Evolutionary conservation across 2,888 invertebrate genomes (phyloP), one percentile per base, ranked within the genome.

Genomic region (Laspeyria flexula): DNA sequence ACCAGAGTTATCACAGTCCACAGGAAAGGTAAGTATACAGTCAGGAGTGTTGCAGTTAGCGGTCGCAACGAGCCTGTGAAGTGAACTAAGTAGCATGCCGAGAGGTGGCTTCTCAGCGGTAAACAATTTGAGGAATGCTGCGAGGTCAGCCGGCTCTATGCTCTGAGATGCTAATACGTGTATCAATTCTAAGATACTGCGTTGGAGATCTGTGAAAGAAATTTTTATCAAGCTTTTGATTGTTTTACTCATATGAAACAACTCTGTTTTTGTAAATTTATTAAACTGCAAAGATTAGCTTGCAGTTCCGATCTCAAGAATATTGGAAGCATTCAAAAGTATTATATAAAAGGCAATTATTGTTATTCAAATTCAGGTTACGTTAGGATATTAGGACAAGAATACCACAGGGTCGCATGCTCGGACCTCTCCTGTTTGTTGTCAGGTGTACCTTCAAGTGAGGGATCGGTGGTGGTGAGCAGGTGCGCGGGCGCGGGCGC

Each of bases 121-220:
- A 71, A 95, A 93, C 61, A 95, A 91, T 16, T 92, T 88, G 50
- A 96, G 88, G 73, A 94, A 94, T 10, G 91, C 86, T 4, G 93
- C 89, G 53, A 96, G 81, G 70, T 94, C 94, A 5, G 81, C 65
- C 1, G 94, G 81, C 40, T 88, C 87, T 48, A 95, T 88, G 52
- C 93, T 90, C 61, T 93, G 92, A 7, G 89, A 86, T 0, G 93
- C 94, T 60, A 94, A 74, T 46, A 93, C 83, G 60, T 82, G 78
- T 43, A 96, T 91, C 40, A 96, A 89, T 76, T 95, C 95, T 33
- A 96, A 79, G 43, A 95, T 90, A 39, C 95, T 94, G 65, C 93
- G 92, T 63, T 95, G 96, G 11, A 96, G 82, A 52, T 95, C 96
- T 95, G 43, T 0, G 0, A 9, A 11, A 13, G 1, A 15, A 1